Evolutionary conservation across 2,797 vertebrate species (phyloP).

Genomic region (Enteromius anoplus): DNA sequence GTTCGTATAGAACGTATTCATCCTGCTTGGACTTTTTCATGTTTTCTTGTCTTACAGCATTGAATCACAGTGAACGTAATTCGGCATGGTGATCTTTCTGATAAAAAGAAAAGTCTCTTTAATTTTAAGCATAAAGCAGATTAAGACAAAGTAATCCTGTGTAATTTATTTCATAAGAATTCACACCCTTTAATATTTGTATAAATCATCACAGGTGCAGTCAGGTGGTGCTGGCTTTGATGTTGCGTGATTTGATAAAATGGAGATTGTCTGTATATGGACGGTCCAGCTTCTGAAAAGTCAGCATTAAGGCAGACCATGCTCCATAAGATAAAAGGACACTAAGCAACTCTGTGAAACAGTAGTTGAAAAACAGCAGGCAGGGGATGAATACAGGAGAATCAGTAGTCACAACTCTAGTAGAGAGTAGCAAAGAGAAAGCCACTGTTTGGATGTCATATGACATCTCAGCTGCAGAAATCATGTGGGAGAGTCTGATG

Average conservation of each 20-base stretch:
- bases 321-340: neutral
- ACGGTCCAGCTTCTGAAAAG: neutral
- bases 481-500: slow-evolving; percentile 13
- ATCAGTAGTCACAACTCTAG: neutral
- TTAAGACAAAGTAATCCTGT: neutral
- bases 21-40: neutral
- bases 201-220: neutral
- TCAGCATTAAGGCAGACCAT: neutral
- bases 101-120: neutral
- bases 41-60: slow-evolving; percentile 20
- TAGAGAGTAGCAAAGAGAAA: slow-evolving; percentile 17
- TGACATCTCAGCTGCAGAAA: slow-evolving; percentile 30
- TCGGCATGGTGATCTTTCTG: neutral
- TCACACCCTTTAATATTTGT: neutral
- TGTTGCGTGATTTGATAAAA: neutral
- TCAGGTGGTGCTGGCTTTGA: neutral
- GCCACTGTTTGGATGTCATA: slow-evolving; percentile 10
- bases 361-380: neutral
- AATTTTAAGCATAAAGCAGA: neutral
- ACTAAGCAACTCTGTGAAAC: neutral
- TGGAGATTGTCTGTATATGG: neutral
- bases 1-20: slow-evolving; percentile 12
- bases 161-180: neutral
- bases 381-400: neutral
- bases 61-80: neutral